Base-by-base conservation (phyloP, 2,113 vertebrate genomes). In the Salvator merianae region DNA sequence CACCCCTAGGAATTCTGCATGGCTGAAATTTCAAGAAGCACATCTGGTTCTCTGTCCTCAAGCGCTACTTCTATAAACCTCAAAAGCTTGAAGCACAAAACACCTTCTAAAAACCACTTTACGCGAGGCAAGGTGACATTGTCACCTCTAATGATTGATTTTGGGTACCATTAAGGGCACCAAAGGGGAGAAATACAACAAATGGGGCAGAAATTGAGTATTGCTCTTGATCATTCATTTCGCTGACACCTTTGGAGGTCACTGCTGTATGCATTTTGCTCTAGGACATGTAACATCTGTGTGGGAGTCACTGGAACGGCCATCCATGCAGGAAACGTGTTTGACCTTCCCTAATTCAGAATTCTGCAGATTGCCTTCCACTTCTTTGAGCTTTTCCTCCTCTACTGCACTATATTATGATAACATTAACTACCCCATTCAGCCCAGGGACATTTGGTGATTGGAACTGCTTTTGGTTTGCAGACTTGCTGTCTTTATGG, bases 401-500 rank as follows among this genome's bases (percentile, higher is more conserved):
- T 83, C 63, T 0, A 0, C 24, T 2, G 53, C 0, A 30, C 12
- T 1, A 47, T 0, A 28, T 28, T 73, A 84, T 24, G 84, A 69
- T 40, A 88, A 86, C 50, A 75, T 71, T 16, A 30, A 26, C 71
- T 34, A 26, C 7, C n/a, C 28, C 22, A 2, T 34, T 86, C 62
- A 80, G 85, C 74, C 82, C 84, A 22, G 22, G 63, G 30, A 79
- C 47, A 77, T 84, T 70, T 7, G 63, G 66, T 43, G 85, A 1
- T 80, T 86, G 83, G 50, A 73, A 55, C 43, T 87, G 72, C 38
- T 0, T 68, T 85, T 88, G 88, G 90, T 87, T 91, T 86, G 74
- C 30, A 71, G 84, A 77, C 74, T 62, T 69, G 66, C 66, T 69
- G n/a, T 69, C 20, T 66, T 66, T 79, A 69, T 88, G 87, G 82